Evolutionary conservation across 2,113 vertebrate genomes (phyloP).

Genomic region (Octodon degus): DNA sequence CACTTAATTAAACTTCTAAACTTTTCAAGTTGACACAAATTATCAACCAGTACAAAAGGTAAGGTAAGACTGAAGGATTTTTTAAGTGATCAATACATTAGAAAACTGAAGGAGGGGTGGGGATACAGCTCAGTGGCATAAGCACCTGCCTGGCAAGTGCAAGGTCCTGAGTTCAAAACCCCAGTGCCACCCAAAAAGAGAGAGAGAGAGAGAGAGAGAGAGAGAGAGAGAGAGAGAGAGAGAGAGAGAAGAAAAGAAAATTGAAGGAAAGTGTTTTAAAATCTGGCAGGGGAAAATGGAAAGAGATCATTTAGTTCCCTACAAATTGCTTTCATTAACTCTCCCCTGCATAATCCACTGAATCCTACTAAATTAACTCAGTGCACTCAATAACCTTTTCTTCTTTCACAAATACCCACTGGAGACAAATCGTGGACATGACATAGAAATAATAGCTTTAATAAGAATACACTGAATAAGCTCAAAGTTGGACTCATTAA

Average conservation of each 20-base stretch:
- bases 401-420: background rate
- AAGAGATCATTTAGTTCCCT: constrained; percentile 54
- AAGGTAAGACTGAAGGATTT: background rate
- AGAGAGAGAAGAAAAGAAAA: background rate
- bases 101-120: constrained; percentile 4
- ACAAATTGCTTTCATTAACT: constrained; percentile 66
- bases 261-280: constrained; percentile 2
- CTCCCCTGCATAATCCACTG: background rate
- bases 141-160: too few relatives aligned
- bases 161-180: too few relatives aligned
- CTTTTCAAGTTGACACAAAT: too few relatives aligned
- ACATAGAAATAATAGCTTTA: constrained; percentile 61
- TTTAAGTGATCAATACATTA: background rate
- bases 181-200: too few relatives aligned
- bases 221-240: too few relatives aligned
- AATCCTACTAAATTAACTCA: constrained; percentile 59
- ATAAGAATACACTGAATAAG: constrained; percentile 37
- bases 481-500: constrained; percentile 58
- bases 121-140: too few relatives aligned
- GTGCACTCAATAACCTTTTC: constrained; percentile 35
- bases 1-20: too few relatives aligned
- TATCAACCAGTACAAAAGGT: too few relatives aligned
- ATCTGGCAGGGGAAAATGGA: constrained; percentile 12
- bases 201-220: too few relatives aligned
- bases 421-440: constrained; percentile 9